A percentile compares a stretch with the other conserved stretches of the same genome.
phyloP scores from a whole-genome alignment of 2,113 vertebrate species.

The Chascanopsetta lugubris region DNA sequence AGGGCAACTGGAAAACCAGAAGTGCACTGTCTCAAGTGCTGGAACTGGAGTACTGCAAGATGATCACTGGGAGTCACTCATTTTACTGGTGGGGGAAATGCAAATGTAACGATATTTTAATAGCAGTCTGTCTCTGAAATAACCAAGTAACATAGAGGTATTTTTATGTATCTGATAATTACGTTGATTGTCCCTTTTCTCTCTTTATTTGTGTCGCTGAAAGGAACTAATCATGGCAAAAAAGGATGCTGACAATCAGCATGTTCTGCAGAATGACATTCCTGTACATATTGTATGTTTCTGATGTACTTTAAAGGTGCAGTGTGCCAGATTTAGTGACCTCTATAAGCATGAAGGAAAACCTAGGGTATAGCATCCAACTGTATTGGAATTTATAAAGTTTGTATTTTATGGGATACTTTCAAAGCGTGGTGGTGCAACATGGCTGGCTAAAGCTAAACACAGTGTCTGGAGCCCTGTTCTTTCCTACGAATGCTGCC shows the following conservation, averaged over 20 bases:
- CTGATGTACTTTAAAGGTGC: slow-evolving; percentile 76
- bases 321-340: no score
- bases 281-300: slow-evolving; percentile 73
- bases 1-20: slow-evolving; percentile 24
- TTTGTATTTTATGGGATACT: no score
- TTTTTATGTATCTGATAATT: slow-evolving; percentile 26
- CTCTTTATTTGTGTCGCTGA: slow-evolving; percentile 16
- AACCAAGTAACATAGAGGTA: slow-evolving; percentile 8
- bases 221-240: slow-evolving; percentile 40
- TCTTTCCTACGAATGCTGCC: no score
- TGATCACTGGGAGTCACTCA: slow-evolving; percentile 36
- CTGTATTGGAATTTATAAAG: no score
- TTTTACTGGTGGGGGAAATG: slow-evolving; percentile 58
- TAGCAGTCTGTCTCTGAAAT: slow-evolving; percentile 18
- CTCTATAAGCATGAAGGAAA: no score
- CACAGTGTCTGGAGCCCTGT: no score
- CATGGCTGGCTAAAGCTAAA: no score
- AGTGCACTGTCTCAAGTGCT: slow-evolving; percentile 46
- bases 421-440: no score
- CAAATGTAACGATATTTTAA: slow-evolving; percentile 25
- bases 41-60: slow-evolving; percentile 48
- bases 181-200: slow-evolving; percentile 12
- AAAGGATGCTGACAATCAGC: slow-evolving; percentile 55
- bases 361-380: no score
- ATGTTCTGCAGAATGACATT: slow-evolving; percentile 60